Evolutionary conservation across 2,113 vertebrate genomes (phyloP).

Genomic region (Calyptomena viridis): DNA sequence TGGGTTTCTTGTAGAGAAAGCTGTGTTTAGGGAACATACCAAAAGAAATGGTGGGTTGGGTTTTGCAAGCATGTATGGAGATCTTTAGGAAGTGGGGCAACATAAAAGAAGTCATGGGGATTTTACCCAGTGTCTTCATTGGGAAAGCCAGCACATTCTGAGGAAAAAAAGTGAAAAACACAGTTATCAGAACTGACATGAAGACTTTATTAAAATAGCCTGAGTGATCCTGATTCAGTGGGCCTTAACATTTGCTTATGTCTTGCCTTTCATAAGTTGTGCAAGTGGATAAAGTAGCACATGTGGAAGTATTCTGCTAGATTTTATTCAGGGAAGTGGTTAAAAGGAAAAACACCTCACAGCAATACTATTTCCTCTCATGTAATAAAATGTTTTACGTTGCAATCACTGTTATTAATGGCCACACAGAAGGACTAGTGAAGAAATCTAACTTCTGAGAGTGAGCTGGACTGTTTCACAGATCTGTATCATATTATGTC

Average conservation of each 20-base stretch:
- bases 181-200: background rate
- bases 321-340: background rate
- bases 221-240: too few species aligned
- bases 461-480: background rate
- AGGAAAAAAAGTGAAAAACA: background rate
- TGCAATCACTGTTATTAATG: background rate
- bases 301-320: background rate
- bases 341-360: background rate
- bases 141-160: background rate
- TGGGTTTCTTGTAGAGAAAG: background rate
- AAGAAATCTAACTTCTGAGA: background rate
- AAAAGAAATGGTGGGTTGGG: background rate
- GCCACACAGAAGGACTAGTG: background rate
- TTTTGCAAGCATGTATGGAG: background rate
- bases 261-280: background rate
- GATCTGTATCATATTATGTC: background rate
- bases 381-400: background rate
- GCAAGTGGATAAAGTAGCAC: background rate
- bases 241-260: background rate
- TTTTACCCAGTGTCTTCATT: background rate
- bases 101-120: background rate
- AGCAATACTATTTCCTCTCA: background rate
- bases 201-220: too few species aligned
- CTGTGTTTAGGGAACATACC: background rate
- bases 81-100: background rate